Percentiles rank a stretch among this genome's conserved stretches.
These are phyloP conservation scores for Patella ulyssiponensis DNA, from an alignment of 2,888 invertebrate species.

Conservation along the genomic window DNA sequence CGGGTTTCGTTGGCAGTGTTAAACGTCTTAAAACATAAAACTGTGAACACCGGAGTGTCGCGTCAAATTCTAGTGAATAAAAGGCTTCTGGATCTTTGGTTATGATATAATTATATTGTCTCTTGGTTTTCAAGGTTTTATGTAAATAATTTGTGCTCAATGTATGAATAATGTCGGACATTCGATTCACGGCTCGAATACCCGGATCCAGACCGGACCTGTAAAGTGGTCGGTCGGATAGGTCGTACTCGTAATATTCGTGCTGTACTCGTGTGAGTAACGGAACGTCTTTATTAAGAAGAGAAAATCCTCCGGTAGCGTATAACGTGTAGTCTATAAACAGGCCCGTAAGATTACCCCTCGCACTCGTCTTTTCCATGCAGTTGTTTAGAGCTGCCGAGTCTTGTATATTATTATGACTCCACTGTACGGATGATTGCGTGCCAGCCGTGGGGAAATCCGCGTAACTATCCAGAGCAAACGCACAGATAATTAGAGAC, in stretches of 20 bases:
- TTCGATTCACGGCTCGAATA: slow-evolving; percentile 1
- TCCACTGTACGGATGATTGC: neutral
- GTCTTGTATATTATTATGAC: neutral
- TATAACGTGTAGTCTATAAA: neutral
- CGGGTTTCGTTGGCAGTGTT: too few species aligned
- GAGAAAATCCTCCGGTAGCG: neutral
- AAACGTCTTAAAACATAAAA: neutral
- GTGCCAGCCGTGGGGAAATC: neutral
- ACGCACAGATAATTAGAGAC: neutral
- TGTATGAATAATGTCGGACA: neutral
- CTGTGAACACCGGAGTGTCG: neutral
- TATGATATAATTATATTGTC: neutral
- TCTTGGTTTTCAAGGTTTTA: neutral
- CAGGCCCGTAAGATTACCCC: neutral
- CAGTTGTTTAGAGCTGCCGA: neutral
- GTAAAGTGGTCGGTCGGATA: neutral
- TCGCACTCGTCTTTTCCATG: neutral
- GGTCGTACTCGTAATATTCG: slow-evolving; percentile 2
- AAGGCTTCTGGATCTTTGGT: neutral
- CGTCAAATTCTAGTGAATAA: neutral
- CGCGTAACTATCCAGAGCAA: neutral
- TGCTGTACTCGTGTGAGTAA: neutral
- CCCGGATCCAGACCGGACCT: neutral
- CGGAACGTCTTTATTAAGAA: neutral
- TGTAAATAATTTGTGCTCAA: neutral